Base-by-base conservation (phyloP, 2,113 vertebrate genomes). In the Aegotheles bennettii region DNA sequence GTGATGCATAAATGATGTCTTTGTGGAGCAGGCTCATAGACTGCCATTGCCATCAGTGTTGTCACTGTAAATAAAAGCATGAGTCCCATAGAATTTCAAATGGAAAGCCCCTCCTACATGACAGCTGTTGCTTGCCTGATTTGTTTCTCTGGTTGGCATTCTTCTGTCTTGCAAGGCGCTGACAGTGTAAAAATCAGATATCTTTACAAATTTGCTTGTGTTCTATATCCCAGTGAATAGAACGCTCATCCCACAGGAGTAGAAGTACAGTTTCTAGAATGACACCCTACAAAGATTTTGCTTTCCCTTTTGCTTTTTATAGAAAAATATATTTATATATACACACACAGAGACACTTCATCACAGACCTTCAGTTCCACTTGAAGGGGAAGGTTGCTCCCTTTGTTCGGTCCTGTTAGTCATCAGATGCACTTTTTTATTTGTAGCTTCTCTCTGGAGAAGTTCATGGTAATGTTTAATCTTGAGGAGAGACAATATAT, bases 161-260 rank as follows among this genome's bases (percentile, higher is more conserved):
- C 51, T 65, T 51, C 11, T 67, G 19, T 74, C 45, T 84, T 65
- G 38, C 20, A 65, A 73, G 50, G 79, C 45, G 24, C 33, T 85
- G 38, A 40, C 6, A 25, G n/a, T 2, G 1, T 51, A 33, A 73
- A 48, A 50, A 50, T 36, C 2, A 0, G 1, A 0, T 56, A 25
- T 65, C 4, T 64, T 45, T 50, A 65, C 19, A 35, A 53, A 48
- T 6, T 45, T 28, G 25, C 63, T 31, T 71, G 8, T 74, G 5
- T n/a, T 81, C 25, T 82, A 16, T 56, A 12, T 61, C 33, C 50
- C 29, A 38, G 15, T n/a, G 23, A 35, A 7, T 13, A 20, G 21
- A 51, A 2, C 20, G 4, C 19, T 35, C 10, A 48, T 5, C 4
- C 4, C 2, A 38, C 67, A 43, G 28, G 10, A 43, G 14, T 42